Base-by-base conservation (phyloP, 2,113 vertebrate genomes). In the Apteryx owenii region DNA sequence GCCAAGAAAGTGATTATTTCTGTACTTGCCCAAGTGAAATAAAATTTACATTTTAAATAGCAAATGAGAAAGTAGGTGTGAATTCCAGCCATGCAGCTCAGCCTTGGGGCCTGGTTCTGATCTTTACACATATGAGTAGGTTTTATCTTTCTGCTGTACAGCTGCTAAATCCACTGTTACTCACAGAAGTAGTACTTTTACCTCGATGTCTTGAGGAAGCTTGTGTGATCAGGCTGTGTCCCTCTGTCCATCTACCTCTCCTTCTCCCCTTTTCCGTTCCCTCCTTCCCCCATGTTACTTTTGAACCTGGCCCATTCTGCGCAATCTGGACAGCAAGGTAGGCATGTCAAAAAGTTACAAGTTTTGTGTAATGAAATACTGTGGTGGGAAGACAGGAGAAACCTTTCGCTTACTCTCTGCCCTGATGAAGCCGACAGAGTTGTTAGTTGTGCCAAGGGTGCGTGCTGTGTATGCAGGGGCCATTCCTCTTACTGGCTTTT, bases 61-160 rank as follows among this genome's bases (percentile, higher is more conserved):
- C 75, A 94, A 96, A 95, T 93, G 81, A 89, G 68, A 82, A 89
- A 73, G 73, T 90, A 91, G 53, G 62, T 93, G 91, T 95, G 75
- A 95, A 95, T 92, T 95, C 81, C 71, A 72, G 18, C 51, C 3
- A 3, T 17, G 73, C 89, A 1, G 1, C 78, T 87, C 84, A 83
- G 75, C 66, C 81, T 28, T 73, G 62, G 53, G 94, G 78, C 70
- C 86, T 95, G 81, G 38, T 93, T 93, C 92, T 95, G 84, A 62
- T 79, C 53, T 66, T 64, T 64, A 85, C 94, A 77, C 44, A 68
- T 20, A 44, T 0, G 5, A 87, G 44, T 26, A 85, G 61, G 40
- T 38, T 96, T 86, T 89, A 61, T 85, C 58, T 93, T 78, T 79
- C 48, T 84, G 42, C n/a, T 54, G 0, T 48, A 51, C 66, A 62